These are phyloP conservation scores for Oscheius onirici DNA, from an alignment of 2,888 invertebrate species.

Conservation along the genomic window DNA sequence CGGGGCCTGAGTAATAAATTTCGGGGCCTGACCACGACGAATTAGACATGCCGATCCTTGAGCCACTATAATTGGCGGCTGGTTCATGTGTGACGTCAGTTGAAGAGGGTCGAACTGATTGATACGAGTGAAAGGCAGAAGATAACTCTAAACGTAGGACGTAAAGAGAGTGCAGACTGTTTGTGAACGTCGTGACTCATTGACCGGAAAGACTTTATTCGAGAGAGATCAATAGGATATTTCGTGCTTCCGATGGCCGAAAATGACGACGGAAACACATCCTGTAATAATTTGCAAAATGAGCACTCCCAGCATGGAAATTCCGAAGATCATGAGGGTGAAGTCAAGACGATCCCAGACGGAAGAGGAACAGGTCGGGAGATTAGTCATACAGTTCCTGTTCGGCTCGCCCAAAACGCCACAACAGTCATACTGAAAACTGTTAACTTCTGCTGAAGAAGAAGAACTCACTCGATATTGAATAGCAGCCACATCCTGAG, in stretches of 20 bases:
- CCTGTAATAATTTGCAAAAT: conserved; percentile 45
- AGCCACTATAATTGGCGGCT: background rate
- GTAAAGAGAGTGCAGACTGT: conserved; percentile 13
- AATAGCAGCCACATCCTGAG: conserved; percentile 47
- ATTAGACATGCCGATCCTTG: conserved; percentile 1
- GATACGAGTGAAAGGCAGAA: background rate
- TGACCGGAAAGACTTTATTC: conserved; percentile 17
- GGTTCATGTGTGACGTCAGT: no score
- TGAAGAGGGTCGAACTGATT: background rate
- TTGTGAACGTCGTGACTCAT: background rate
- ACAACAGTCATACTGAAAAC: conserved; percentile 62
- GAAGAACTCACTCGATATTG: conserved; percentile 38
- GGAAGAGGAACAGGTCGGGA: conserved; percentile 58
- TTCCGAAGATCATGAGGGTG: conserved; percentile 60
- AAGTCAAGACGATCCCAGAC: conserved; percentile 67
- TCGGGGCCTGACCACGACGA: background rate
- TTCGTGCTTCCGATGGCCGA: conserved; percentile 40
- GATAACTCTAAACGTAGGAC: conserved; percentile 9
- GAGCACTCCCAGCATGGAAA: conserved; percentile 44
- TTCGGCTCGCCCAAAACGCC: conserved; percentile 48
- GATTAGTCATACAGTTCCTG: conserved; percentile 8
- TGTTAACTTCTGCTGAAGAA: background rate
- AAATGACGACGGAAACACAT: conserved; percentile 38
- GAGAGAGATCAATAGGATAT: conserved; percentile 11
- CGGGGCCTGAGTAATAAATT: no score